phyloP scores from a whole-genome alignment of 2,888 invertebrate genomes.

The Elmis aenea region DNA sequence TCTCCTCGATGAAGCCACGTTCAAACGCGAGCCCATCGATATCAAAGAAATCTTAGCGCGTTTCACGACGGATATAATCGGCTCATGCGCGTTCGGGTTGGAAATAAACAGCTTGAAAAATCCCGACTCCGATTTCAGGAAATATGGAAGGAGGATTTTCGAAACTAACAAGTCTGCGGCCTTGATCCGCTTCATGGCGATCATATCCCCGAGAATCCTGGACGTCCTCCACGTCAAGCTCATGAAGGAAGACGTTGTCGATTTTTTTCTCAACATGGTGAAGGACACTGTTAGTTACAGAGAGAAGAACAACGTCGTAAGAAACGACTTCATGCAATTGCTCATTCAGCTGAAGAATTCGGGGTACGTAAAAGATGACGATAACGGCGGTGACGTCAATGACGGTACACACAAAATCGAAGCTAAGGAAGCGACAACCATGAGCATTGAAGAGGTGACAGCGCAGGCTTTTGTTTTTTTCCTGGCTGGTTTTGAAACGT shows the following conservation, averaged over 20 bases:
- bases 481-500: conserved; percentile 45
- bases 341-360: conserved; percentile 48
- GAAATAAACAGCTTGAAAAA: conserved; percentile 53
- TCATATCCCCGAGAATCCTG: conserved; percentile 23
- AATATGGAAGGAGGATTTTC: conserved; percentile 25
- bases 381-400: no score
- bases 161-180: conserved; percentile 21
- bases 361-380: conserved; percentile 24
- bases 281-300: conserved; percentile 46
- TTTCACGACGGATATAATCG: conserved; percentile 55
- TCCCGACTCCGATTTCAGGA: conserved; percentile 48
- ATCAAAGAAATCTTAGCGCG: conserved; percentile 49
- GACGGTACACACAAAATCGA: conserved; percentile 24
- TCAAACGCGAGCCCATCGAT: conserved; percentile 13
- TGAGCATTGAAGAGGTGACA: conserved; percentile 18
- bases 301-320: conserved; percentile 43
- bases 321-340: conserved; percentile 54
- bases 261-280: conserved; percentile 48
- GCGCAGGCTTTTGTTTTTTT: conserved; percentile 44
- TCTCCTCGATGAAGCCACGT: conserved; percentile 3
- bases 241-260: conserved; percentile 27
- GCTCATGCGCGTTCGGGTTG: no score
- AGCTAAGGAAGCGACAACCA: conserved; percentile 30
- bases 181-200: conserved; percentile 7
- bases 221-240: conserved; percentile 24